Evolutionary conservation across 2,797 vertebrate genomes (phyloP).

Genomic region (Sebastes trivittatus): DNA sequence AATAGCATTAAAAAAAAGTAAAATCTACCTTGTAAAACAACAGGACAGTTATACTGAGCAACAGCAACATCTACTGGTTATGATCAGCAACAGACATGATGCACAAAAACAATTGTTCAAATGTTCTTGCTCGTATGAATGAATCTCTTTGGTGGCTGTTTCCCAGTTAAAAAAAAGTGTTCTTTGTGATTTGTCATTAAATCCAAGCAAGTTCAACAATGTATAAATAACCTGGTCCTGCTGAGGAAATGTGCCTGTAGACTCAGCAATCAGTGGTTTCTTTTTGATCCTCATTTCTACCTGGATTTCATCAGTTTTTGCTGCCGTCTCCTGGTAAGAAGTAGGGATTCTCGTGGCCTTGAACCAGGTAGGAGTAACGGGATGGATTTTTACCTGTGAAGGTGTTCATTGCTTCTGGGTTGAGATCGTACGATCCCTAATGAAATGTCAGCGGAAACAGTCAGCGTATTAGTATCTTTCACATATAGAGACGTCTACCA

Average conservation of each 20-base stretch:
- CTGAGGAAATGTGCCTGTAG: conserved; percentile 12
- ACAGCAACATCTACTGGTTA: conserved; percentile 65
- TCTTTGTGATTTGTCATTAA: conserved; percentile 10
- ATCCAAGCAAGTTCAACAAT: not conserved
- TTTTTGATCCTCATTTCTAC: not conserved
- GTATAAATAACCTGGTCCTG: conserved; percentile 24
- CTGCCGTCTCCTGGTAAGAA: conserved; percentile 75
- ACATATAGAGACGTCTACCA: not conserved
- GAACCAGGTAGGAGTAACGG: conserved; percentile 82
- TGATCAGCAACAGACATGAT: conserved; percentile 12
- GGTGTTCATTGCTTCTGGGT: conserved; percentile 75
- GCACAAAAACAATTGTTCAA: not conserved
- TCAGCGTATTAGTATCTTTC: conserved; percentile 5
- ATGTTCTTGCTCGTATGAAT: conserved; percentile 2
- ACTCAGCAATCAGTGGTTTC: conserved; percentile 9
- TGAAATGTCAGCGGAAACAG: conserved; percentile 42
- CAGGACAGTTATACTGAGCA: conserved; percentile 15
- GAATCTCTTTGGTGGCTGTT: conserved; percentile 60
- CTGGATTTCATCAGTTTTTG: conserved; percentile 22
- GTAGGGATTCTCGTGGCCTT: conserved; percentile 86
- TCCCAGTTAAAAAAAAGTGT: not conserved
- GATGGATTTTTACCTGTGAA: conserved; percentile 81
- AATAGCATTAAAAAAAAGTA: conserved; percentile 19
- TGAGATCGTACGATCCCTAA: conserved; percentile 80
- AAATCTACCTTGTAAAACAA: not conserved